Evolutionary conservation across 2,888 invertebrate genomes (phyloP).

Genomic region (Melieria omissa): DNA sequence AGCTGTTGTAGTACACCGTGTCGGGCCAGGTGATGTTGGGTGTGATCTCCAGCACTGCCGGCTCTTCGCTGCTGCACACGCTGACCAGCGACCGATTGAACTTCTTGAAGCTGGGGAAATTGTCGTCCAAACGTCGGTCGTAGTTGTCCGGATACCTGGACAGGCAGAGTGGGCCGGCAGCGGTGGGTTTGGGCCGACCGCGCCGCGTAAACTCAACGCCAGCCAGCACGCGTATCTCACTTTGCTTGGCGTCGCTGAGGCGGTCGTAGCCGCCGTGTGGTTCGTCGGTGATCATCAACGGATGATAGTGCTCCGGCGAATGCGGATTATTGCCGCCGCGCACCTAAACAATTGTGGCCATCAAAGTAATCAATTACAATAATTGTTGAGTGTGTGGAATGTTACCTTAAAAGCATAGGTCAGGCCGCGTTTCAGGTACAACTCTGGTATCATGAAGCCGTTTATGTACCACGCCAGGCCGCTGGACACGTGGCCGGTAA

Average conservation of each 20-base stretch:
- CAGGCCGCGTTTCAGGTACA: slow-evolving; percentile 86
- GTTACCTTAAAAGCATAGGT: slow-evolving; percentile 82
- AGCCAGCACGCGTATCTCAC: slow-evolving; percentile 78
- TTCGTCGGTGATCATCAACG: slow-evolving; percentile 88
- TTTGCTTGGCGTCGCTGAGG: slow-evolving; percentile 76
- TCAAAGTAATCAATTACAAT: not conserved
- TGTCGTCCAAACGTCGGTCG: slow-evolving; percentile 83
- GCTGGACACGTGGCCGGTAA: slow-evolving; percentile 76
- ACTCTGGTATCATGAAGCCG: slow-evolving; percentile 86
- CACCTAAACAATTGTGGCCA: slow-evolving; percentile 63
- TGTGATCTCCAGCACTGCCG: slow-evolving; percentile 80
- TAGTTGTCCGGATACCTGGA: slow-evolving; percentile 74
- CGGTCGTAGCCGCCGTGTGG: slow-evolving; percentile 84
- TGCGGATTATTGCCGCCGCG: slow-evolving; percentile 90
- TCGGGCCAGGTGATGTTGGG: slow-evolving; percentile 94
- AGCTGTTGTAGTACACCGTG: slow-evolving; percentile 91
- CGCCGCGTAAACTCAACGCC: slow-evolving; percentile 86
- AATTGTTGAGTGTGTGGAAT: not conserved
- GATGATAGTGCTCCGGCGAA: slow-evolving; percentile 86
- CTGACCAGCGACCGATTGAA: slow-evolving; percentile 82
- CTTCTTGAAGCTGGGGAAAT: slow-evolving; percentile 81
- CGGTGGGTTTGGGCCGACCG: slow-evolving; percentile 81
- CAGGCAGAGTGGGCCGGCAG: slow-evolving; percentile 85
- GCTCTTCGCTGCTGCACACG: slow-evolving; percentile 79
- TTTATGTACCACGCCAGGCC: slow-evolving; percentile 93